Evolutionary conservation across 2,113 vertebrate genomes (phyloP), one percentile per base, ranked within the genome.

Genomic region (Cyprinodon brontotheroides): DNA sequence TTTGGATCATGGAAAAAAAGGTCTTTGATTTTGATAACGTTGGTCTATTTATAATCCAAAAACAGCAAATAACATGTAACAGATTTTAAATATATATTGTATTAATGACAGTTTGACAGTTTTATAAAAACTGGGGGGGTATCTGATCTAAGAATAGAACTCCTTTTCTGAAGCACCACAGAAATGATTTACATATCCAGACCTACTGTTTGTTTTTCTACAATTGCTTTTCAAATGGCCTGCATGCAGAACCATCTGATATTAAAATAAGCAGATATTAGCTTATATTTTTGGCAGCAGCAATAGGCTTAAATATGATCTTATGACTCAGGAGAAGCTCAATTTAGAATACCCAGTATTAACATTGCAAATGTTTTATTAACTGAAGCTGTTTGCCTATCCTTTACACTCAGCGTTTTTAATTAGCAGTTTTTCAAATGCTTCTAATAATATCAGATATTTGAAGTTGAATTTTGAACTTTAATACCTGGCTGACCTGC

Each of bases 81-180:
- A 78, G 77, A 75, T 45, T n/a, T 0, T 10, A 57, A 63, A 40
- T 65, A 57, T 78, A 68, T 68, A 73, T 63, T 71, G 20, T 72
- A 61, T 4, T 36, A 17, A 17, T 70, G 84, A 80, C 81, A 75
- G 43, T 11, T 60, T 67, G 65, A 64, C 70, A 73, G 17, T 75
- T 39, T 17, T 50, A 68, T 41, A 5, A 74, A 45, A 69, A 29
- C 29, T 60, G 53, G 59, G 40, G 22, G 70, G 68, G 64, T 41
- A 65, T 78, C 40, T 60, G 10, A 77, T 79, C 83, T 61, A 73
- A 80, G 37, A 82, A 78, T 84, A 78, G 67, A 79, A 80, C 73
- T 65, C 0, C 1, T 53, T 62, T 37, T n/a, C 13, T 67, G 4
- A 11, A 40, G 11, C 66, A 50, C 75, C n/a, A 29, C 15, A 9